phyloP scores from a whole-genome alignment of 2,888 invertebrate genomes.

The Aplocera efformata region DNA sequence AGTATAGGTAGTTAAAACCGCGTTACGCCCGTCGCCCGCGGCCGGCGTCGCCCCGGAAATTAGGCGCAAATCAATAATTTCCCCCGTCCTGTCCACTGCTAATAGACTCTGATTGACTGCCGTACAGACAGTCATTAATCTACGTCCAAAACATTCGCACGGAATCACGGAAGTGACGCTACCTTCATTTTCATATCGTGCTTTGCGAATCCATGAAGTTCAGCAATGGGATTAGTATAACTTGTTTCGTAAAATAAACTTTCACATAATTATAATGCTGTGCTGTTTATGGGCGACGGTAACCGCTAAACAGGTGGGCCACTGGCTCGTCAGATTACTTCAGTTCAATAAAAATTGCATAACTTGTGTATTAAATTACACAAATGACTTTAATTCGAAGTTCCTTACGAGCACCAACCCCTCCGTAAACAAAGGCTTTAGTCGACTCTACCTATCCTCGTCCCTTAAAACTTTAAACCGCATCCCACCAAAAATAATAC shows the following conservation, averaged over 20 bases:
- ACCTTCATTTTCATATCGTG: slow-evolving; percentile 23
- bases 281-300: no score
- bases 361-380: no score
- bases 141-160: slow-evolving; percentile 30
- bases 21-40: slow-evolving; percentile 55
- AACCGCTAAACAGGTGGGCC: no score
- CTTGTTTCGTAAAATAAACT: no score
- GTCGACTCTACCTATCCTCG: not conserved
- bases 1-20: slow-evolving; percentile 38
- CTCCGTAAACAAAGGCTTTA: no score
- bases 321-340: no score
- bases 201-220: slow-evolving; percentile 9
- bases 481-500: slow-evolving; percentile 9
- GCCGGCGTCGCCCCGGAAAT: slow-evolving; percentile 61
- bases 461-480: slow-evolving; percentile 12
- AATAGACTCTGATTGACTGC: slow-evolving; percentile 67
- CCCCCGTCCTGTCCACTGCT: slow-evolving; percentile 55
- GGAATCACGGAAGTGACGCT: slow-evolving; percentile 21
- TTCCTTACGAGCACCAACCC: no score
- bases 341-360: no score
- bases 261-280: no score
- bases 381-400: no score
- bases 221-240: not conserved
- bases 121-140: slow-evolving; percentile 29
- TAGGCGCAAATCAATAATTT: slow-evolving; percentile 76